phyloP scores from a whole-genome alignment of 2,113 vertebrate genomes.

The Microtus ochrogaster region DNA sequence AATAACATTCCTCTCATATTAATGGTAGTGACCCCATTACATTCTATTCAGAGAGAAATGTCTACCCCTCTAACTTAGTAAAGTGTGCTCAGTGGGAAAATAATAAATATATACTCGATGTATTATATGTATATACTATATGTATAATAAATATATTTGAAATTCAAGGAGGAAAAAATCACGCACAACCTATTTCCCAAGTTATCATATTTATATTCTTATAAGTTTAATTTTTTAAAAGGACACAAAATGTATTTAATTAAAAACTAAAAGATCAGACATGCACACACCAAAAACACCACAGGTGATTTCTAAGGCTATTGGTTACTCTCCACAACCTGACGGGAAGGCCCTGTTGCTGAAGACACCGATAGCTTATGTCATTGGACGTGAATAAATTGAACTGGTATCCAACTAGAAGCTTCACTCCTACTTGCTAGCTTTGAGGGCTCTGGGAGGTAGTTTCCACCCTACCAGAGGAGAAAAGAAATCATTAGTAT shows the following conservation, averaged over 20 bases:
- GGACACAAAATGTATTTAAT: slow-evolving; percentile 8
- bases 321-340: neutral
- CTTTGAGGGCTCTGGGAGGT: neutral
- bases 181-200: neutral
- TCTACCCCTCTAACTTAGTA: neutral
- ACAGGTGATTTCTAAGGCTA: neutral
- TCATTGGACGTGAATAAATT: neutral
- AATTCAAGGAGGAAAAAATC: slow-evolving; percentile 47
- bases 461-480: neutral
- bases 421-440: neutral
- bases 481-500: neutral
- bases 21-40: neutral
- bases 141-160: neutral
- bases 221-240: slow-evolving; percentile 46
- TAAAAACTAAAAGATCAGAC: neutral
- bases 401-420: neutral
- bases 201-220: neutral
- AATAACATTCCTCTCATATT: neutral
- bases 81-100: neutral
- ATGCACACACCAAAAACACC: neutral
- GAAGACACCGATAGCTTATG: neutral
- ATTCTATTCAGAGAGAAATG: neutral
- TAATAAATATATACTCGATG: neutral
- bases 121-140: neutral
- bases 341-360: neutral